Evolutionary conservation across 1,140 invertebrate species (phyloP), one percentile per base, ranked within the genome.

Genomic region (Apis cerana): DNA sequence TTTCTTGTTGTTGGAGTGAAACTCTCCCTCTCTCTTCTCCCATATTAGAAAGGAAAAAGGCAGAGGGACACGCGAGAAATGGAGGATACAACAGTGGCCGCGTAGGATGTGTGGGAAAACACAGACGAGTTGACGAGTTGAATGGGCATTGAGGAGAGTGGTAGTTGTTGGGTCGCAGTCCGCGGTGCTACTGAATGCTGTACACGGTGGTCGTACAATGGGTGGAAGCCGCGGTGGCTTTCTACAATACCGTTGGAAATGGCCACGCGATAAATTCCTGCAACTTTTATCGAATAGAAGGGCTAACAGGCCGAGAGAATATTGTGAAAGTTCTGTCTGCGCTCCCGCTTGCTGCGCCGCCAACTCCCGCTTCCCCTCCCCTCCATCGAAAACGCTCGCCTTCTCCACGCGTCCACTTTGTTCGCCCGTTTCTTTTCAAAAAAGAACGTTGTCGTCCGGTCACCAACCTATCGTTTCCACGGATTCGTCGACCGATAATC

Each of bases 221-320:
- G 81, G 82, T 83, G 83, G 68, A 85, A 71, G 33, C 33, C 54
- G 15, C 77, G 81, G 88, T 81, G 89, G 84, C 89, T 90, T 86
- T 85, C 81, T 89, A 91, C 90, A 91, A 91, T 91, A 82, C 88
- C 85, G 72, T 87, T 88, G 88, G 82, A 87, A 88, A 90, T 90
- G 89, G 91, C 89, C 87, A 83, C 86, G 89, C 89, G 91, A 92
- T 92, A 91, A 92, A 92, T 91, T 92, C 86, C 84, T 90, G 85
- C 90, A 90, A 91, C 91, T 92, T 92, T 91, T 91, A 91, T 91
- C 89, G 89, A 89, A 91, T 88, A 82, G 81, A 77, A 85, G 78
- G 79, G 82, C 88, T 91, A 91, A 91, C 90, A 83, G 90, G 87
- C 88, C 89, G 80, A 80, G 70, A 75, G 85, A 77, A 89, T 90